phyloP scores from a whole-genome alignment of 2,797 vertebrate genomes.

The Notolabrus celidotus region DNA sequence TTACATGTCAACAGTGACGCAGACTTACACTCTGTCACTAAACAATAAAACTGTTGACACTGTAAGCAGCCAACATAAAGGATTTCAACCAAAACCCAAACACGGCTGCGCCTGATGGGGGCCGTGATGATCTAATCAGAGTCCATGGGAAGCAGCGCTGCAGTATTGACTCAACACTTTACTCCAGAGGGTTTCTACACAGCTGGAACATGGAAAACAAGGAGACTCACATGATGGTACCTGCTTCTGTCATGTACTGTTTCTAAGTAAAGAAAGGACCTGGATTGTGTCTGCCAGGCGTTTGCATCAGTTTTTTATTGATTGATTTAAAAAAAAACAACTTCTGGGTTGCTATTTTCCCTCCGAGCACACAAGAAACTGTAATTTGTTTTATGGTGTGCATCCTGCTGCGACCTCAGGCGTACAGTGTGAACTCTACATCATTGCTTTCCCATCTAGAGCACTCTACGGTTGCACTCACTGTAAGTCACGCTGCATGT shows the following conservation, averaged over 20 bases:
- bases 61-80: slow-evolving; percentile 72
- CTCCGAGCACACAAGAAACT: too few species aligned
- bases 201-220: slow-evolving; percentile 7
- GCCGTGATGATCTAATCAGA: slow-evolving; percentile 42
- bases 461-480: not conserved
- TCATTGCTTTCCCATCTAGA: not conserved
- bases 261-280: too few species aligned
- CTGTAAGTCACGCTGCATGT: not conserved
- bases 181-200: not conserved
- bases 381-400: not conserved
- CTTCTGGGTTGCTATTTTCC: too few species aligned
- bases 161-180: slow-evolving; percentile 43
- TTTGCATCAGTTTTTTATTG: too few species aligned
- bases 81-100: slow-evolving; percentile 69
- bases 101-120: slow-evolving; percentile 46
- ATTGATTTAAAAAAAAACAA: too few species aligned
- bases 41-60: slow-evolving; percentile 68
- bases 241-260: too few species aligned
- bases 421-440: not conserved
- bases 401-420: not conserved
- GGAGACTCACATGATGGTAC: slow-evolving; percentile 22
- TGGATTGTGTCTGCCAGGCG: too few species aligned
- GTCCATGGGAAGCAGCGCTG: slow-evolving; percentile 46
- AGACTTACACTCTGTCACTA: slow-evolving; percentile 57
- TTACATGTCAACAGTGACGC: slow-evolving; percentile 72